Evolutionary conservation across 2,113 vertebrate species (phyloP).

Genomic region (Anser brachyrhynchus): DNA sequence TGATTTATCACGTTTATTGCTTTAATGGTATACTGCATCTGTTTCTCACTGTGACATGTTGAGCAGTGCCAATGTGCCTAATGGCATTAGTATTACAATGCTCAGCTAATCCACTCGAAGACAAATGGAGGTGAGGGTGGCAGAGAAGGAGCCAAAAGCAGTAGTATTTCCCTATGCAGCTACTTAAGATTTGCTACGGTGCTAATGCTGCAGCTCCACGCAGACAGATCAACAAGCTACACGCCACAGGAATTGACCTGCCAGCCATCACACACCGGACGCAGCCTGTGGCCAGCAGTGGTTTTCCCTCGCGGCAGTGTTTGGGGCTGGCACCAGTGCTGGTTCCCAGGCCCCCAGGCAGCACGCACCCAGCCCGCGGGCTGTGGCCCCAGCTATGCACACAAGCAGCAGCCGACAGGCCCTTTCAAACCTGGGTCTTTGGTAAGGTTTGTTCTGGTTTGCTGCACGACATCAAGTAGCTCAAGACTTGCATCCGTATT

Average conservation of each 20-base stretch:
- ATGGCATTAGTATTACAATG: conserved; percentile 48
- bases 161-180: rapidly evolving
- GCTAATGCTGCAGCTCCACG: rapidly evolving
- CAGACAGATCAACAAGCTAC: neutral
- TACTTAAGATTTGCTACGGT: neutral
- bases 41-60: conserved; percentile 63
- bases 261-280: rapidly evolving
- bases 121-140: neutral
- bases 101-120: conserved; percentile 50
- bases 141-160: neutral
- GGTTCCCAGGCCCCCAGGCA: no score
- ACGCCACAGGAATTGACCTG: rapidly evolving
- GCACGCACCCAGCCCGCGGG: no score
- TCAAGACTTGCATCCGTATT: no score
- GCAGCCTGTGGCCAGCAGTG: neutral
- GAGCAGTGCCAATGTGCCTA: conserved; percentile 57
- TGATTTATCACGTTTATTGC: conserved; percentile 66
- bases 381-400: neutral
- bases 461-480: neutral
- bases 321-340: neutral
- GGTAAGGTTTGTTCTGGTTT: neutral
- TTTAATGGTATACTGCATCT: conserved; percentile 61
- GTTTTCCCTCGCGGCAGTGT: neutral
- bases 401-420: neutral
- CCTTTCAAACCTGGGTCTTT: neutral